Conservation (phyloP, 2,113 vertebrate species). For the Talpa occidentalis region DNA sequence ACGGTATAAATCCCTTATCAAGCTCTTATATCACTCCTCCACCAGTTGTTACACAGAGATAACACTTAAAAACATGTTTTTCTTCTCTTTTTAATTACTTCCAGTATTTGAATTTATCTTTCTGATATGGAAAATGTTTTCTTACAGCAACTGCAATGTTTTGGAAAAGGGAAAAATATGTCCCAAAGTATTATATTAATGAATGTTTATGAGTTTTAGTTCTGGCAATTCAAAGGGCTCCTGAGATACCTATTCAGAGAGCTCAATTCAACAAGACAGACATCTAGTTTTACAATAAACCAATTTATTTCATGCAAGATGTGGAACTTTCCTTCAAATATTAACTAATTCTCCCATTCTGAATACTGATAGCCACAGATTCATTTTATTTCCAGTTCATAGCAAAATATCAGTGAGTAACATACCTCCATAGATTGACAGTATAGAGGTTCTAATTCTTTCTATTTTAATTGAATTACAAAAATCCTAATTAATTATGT, state of each 20-base stretch:
- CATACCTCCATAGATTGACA: constrained; percentile 71
- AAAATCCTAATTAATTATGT: constrained; percentile 83
- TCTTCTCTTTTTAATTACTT: constrained; percentile 83
- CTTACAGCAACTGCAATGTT: constrained; percentile 77
- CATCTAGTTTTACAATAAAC: constrained; percentile 79
- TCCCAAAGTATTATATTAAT: constrained; percentile 83
- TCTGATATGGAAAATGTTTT: constrained; percentile 83
- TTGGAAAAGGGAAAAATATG: constrained; percentile 80
- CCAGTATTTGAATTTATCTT: constrained; percentile 83
- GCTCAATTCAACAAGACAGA: constrained; percentile 71
- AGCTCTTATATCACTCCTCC: constrained; percentile 72
- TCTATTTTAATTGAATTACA: constrained; percentile 80
- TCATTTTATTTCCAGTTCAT: constrained; percentile 83
- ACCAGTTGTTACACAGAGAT: constrained; percentile 80
- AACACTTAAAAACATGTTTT: constrained; percentile 82
- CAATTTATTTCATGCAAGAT: constrained; percentile 70
- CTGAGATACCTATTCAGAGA: constrained; percentile 80
- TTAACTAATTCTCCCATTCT: constrained; percentile 84
- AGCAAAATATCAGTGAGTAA: constrained; percentile 76
- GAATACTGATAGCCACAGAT: constrained; percentile 75
- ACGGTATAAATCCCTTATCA: constrained; percentile 60
- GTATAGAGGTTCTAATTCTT: constrained; percentile 57
- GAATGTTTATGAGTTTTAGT: constrained; percentile 83
- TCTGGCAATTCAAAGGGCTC: constrained; percentile 78
- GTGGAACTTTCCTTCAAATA: constrained; percentile 81